A percentile compares a stretch with the other conserved stretches of the same genome.
Conservation (phyloP, 2,888 invertebrate species). For the Andrena fulva region DNA sequence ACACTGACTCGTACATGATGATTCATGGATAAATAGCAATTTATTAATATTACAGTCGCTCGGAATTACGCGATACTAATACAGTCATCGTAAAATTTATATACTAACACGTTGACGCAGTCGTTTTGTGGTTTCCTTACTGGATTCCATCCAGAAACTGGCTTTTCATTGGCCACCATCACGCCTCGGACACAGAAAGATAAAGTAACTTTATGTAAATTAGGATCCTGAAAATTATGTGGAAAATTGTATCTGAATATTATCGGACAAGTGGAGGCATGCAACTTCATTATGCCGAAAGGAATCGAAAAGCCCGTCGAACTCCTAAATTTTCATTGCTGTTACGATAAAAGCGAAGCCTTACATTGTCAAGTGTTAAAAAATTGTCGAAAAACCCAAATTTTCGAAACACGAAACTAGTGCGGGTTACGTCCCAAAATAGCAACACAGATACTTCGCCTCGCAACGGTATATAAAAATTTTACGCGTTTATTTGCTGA, state of each 20-base stretch:
- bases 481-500: too few relatives aligned
- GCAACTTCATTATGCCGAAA: too few relatives aligned
- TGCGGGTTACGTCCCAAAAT: too few relatives aligned
- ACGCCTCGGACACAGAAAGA: constrained; percentile 87
- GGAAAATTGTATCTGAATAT: constrained; percentile 15
- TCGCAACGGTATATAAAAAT: too few relatives aligned
- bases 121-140: constrained; percentile 85
- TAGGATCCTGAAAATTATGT: constrained; percentile 74
- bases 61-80: constrained; percentile 8
- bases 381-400: too few relatives aligned
- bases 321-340: too few relatives aligned
- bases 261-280: too few relatives aligned
- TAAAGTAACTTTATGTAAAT: constrained; percentile 77
- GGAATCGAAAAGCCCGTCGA: too few relatives aligned
- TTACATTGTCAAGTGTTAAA: too few relatives aligned
- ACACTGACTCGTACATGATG: not conserved
- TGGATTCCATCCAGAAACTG: constrained; percentile 91
- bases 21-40: constrained; percentile 13
- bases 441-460: too few relatives aligned
- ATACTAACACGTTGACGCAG: constrained; percentile 55
- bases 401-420: too few relatives aligned
- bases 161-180: constrained; percentile 90
- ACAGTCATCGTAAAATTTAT: not conserved
- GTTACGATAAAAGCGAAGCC: too few relatives aligned
- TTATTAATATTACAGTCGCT: constrained; percentile 21